A percentile compares a stretch with the other conserved stretches of the same genome.
Conservation (phyloP, 2,888 invertebrate genomes). For the Patella ulyssiponensis region DNA sequence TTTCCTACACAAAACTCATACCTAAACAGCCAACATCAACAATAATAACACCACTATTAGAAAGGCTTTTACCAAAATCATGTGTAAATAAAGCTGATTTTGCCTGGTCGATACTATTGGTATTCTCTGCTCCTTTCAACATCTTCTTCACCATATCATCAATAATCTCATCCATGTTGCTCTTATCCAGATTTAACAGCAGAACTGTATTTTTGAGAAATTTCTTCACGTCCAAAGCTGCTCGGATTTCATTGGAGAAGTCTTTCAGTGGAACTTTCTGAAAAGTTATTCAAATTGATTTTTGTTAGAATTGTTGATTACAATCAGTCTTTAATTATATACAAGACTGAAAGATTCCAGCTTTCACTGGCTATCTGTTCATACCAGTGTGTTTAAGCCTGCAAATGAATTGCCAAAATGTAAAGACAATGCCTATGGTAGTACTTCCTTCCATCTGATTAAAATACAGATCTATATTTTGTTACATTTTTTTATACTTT, state of each 20-base stretch:
- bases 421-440: too few species aligned
- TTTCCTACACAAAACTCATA: too few species aligned
- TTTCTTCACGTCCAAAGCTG: conserved; percentile 76
- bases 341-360: too few species aligned
- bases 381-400: too few species aligned
- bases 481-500: too few species aligned
- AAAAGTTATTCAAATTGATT: conserved; percentile 21
- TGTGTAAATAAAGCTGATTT: conserved; percentile 73
- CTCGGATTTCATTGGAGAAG: conserved; percentile 77
- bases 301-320: background rate
- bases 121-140: conserved; percentile 45
- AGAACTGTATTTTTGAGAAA: conserved; percentile 76
- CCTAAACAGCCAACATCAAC: too few species aligned
- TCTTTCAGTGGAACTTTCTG: conserved; percentile 77
- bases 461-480: too few species aligned
- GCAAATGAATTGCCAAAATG: too few species aligned
- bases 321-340: background rate
- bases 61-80: conserved; percentile 58
- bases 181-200: conserved; percentile 75
- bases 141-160: conserved; percentile 72
- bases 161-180: conserved; percentile 75
- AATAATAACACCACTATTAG: too few species aligned
- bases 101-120: conserved; percentile 64
- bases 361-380: too few species aligned
- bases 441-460: too few species aligned